Evolutionary conservation across 2,888 invertebrate genomes (phyloP), one percentile per base, ranked within the genome.

Genomic region (Leptopterna dolabrata): DNA sequence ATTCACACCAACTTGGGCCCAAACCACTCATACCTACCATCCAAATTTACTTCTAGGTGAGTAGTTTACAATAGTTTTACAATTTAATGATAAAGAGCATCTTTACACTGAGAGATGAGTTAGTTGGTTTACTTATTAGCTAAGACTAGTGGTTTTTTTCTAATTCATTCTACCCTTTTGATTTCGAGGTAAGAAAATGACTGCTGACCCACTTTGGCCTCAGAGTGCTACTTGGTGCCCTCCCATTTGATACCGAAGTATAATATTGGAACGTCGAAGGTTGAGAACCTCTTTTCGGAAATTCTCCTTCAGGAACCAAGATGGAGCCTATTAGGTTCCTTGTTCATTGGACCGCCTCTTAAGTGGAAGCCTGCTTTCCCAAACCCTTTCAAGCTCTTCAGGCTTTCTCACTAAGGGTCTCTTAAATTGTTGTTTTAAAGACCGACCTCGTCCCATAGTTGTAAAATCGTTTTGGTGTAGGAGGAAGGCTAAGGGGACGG

Each of bases 331-430:
- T 63, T 63, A 63, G 63, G 63, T 63, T 63, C 63, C 24, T 63
- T 63, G 63, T 63, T 63, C 63, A 63, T 63, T 63, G 63, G 63
- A 27, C 63, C 9, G 24, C 63, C 63, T 24, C 63, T 63, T 63
- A 63, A 63, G 63, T 63, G 24, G 63, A 63, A 24, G 3, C 63
- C 63, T 7, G 36, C 63, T 63, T 63, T 24, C 63, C 63, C 63
- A 63, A 63, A 63, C 63, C 63, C 63, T 63, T 63, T 63, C 63
- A 63, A 63, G 63, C 63, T 63, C 63, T 63, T 63, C 63, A 63
- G 63, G 63, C 63, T 63, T 63, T 63, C 63, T 63, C 63, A 9
- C 19, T 63, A 63, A 63, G 63, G 24, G 63, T 63, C 63, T 63
- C 63, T 63, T 63, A 63, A 63, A 63, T 63, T 63, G 63, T 63